Percentiles rank a stretch among this genome's conserved stretches.
Evolutionary conservation across 2,888 invertebrate species (phyloP).

Genomic region (Resseliella maxima): DNA sequence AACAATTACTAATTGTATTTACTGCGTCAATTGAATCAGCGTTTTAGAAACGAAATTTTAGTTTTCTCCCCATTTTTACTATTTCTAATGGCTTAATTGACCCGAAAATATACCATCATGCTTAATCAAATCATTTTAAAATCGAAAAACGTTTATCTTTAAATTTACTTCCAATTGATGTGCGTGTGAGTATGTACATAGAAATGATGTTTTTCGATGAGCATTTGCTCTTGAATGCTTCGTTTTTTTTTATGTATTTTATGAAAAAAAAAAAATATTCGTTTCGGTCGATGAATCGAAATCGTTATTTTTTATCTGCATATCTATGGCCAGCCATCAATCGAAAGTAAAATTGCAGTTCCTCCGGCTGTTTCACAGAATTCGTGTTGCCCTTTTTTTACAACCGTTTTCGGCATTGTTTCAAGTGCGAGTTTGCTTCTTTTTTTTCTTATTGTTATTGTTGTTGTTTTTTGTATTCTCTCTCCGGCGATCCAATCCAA

Average conservation of each 20-base stretch:
- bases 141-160: background rate
- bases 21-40: background rate
- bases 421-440: background rate
- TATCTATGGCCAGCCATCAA: background rate
- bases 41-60: background rate
- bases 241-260: background rate
- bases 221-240: background rate
- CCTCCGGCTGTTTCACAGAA: background rate
- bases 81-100: conserved; percentile 44
- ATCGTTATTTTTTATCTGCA: background rate
- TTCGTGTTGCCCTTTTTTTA: background rate
- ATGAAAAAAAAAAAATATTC: background rate
- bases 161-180: background rate
- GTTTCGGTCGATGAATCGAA: no score
- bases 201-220: background rate
- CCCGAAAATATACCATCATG: background rate
- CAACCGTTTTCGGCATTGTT: background rate
- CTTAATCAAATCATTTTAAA: background rate
- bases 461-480: background rate
- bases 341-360: conserved; percentile 19
- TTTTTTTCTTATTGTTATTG: background rate
- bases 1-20: background rate
- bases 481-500: background rate
- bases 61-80: background rate
- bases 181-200: background rate